These are phyloP conservation scores for Montipora sp. DNA, from an alignment of 64 coral and sea anemone genomes.

Conservation along the genomic window DNA sequence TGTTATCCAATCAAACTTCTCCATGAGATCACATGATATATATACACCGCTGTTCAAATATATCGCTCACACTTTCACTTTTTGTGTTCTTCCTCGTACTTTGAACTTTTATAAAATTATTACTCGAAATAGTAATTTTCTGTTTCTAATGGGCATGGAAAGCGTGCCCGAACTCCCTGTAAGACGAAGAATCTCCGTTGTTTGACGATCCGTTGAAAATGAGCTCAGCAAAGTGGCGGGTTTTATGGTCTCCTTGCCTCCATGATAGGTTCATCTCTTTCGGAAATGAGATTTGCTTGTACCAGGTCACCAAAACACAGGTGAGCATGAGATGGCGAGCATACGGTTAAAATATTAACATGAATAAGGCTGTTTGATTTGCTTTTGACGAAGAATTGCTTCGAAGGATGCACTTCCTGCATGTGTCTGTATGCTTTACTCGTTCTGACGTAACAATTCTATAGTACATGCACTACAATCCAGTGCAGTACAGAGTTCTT, in stretches of 20 bases:
- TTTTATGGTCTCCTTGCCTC: slow-evolving; percentile 83
- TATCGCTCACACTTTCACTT: neutral
- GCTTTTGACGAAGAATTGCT: neutral
- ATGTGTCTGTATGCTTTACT: no score
- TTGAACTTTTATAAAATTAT: no score
- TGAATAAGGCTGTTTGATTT: neutral
- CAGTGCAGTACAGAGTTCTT: no score
- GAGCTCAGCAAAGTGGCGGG: slow-evolving; percentile 73
- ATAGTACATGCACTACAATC: no score
- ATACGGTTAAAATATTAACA: neutral
- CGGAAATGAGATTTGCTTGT: slow-evolving; percentile 86
- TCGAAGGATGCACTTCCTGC: no score
- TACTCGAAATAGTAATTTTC: neutral
- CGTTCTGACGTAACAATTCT: no score
- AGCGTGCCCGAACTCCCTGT: neutral
- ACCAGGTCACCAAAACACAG: slow-evolving; percentile 65
- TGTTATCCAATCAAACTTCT: neutral
- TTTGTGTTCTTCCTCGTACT: neutral
- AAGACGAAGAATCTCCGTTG: neutral
- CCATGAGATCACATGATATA: neutral
- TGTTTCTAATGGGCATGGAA: neutral
- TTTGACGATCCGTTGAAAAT: slow-evolving; percentile 13
- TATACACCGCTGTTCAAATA: neutral
- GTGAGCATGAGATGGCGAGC: neutral
- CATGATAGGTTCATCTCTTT: slow-evolving; percentile 91